These are phyloP conservation scores for Gallirallus australis DNA, from an alignment of 2,797 vertebrate genomes.

Conservation along the genomic window DNA sequence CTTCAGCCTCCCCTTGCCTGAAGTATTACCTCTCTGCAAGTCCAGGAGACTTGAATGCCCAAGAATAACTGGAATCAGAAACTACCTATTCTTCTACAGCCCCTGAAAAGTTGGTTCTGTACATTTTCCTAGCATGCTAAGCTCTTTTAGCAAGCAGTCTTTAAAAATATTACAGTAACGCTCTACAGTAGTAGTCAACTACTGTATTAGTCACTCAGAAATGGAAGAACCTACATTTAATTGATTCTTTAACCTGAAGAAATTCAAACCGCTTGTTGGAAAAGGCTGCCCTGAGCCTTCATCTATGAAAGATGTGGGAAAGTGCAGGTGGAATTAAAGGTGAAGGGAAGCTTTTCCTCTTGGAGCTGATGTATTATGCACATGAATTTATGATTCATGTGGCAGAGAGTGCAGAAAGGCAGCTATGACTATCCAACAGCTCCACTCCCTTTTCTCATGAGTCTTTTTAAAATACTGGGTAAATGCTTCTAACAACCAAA, in stretches of 20 bases:
- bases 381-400: not conserved
- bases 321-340: not conserved
- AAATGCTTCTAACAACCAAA: not conserved
- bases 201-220: not conserved
- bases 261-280: constrained; percentile 4
- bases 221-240: not conserved
- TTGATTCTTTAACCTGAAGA: constrained; percentile 20
- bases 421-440: not conserved
- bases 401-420: not conserved
- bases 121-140: not conserved
- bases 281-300: not conserved
- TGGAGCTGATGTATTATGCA: not conserved
- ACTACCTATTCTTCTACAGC: not conserved
- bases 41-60: not conserved
- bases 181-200: not conserved
- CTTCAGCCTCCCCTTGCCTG: not conserved
- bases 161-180: not conserved
- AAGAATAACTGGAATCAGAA: not conserved
- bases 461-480: not conserved
- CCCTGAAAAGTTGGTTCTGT: not conserved
- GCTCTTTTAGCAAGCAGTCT: not conserved
- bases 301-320: not conserved
- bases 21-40: not conserved
- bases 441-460: not conserved
- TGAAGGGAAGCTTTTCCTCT: not conserved